These are phyloP conservation scores for Cyrtodaria siliqua DNA, from an alignment of 2,888 invertebrate genomes.

Conservation along the genomic window DNA sequence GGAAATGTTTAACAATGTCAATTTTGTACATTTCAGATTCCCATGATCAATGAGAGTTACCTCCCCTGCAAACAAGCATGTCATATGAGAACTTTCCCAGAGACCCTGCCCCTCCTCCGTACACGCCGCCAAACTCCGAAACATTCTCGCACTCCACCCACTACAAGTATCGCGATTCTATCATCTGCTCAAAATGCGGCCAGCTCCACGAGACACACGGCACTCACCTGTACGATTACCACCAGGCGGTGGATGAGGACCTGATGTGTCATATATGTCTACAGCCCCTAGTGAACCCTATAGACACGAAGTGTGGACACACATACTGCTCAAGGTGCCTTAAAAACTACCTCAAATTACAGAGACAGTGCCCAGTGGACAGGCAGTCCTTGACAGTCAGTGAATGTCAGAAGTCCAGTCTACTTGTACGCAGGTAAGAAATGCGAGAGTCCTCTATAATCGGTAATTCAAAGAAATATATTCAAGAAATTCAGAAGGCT, in stretches of 20 bases:
- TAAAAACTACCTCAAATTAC: constrained; percentile 84
- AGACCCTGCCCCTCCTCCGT: constrained; percentile 62
- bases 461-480: too few species aligned
- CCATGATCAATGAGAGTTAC: not conserved
- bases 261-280: constrained; percentile 86
- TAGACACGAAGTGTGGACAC: constrained; percentile 86
- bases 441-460: too few species aligned
- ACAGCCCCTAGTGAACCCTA: constrained; percentile 86
- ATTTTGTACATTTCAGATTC: too few species aligned
- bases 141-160: constrained; percentile 65
- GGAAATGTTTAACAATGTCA: too few species aligned
- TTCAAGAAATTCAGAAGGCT: too few species aligned
- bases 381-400: constrained; percentile 83
- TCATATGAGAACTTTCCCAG: constrained; percentile 47
- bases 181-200: constrained; percentile 81
- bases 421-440: constrained; percentile 86
- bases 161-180: constrained; percentile 70
- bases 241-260: constrained; percentile 86
- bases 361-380: constrained; percentile 86
- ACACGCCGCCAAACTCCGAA: constrained; percentile 59
- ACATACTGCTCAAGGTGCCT: constrained; percentile 84
- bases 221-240: constrained; percentile 86
- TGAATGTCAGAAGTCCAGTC: constrained; percentile 85
- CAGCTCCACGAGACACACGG: constrained; percentile 82
- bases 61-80: constrained; percentile 39